Evolutionary conservation across 2,113 vertebrate genomes (phyloP).

Genomic region (Jacana jacana): DNA sequence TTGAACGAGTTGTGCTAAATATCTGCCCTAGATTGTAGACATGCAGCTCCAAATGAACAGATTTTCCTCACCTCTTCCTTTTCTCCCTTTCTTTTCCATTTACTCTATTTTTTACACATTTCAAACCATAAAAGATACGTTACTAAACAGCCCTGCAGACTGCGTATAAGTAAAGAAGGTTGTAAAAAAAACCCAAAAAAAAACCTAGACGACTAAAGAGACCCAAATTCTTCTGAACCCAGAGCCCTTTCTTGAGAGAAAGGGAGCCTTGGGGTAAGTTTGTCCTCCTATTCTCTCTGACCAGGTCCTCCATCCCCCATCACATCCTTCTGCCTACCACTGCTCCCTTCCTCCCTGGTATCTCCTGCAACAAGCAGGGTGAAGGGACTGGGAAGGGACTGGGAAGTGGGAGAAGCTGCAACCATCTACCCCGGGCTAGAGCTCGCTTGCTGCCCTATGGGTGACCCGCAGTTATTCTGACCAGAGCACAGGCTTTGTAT

Average conservation of each 20-base stretch:
- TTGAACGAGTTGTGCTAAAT: constrained; percentile 54
- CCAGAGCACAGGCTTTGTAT: background rate
- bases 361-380: background rate
- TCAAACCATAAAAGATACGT: background rate
- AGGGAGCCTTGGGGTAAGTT: background rate
- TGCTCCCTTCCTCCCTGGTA: background rate
- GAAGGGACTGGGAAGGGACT: fast-evolving
- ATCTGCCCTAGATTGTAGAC: constrained; percentile 56
- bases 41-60: background rate
- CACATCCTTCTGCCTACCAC: background rate
- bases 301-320: background rate
- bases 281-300: background rate
- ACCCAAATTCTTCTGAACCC: background rate
- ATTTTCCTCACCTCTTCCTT: constrained; percentile 1
- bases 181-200: background rate
- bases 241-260: background rate
- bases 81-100: background rate
- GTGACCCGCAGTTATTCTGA: background rate
- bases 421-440: background rate
- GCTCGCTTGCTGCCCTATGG: background rate
- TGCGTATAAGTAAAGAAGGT: background rate
- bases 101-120: background rate
- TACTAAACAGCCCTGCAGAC: background rate
- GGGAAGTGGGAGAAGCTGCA: background rate
- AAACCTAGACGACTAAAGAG: too few relatives aligned